Percentiles rank a stretch among this genome's conserved stretches.
Evolutionary conservation across 1,140 invertebrate species (phyloP).

Genomic region (Parapsyche elsis): DNA sequence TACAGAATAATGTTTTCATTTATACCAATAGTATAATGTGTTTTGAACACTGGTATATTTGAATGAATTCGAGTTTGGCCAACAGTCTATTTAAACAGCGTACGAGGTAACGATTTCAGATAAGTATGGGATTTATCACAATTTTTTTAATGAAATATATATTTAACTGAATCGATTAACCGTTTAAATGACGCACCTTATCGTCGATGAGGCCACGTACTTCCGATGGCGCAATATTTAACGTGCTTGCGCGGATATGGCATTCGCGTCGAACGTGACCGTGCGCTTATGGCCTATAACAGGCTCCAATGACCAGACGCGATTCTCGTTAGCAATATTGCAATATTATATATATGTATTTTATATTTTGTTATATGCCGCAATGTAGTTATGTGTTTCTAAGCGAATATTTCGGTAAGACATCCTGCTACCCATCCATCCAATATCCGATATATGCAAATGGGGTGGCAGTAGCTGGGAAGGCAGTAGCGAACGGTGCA

Average conservation of each 20-base stretch:
- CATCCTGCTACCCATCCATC: background rate
- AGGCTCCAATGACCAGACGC: background rate
- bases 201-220: background rate
- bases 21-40: too few species aligned
- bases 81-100: too few species aligned
- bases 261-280: background rate
- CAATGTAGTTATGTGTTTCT: too few species aligned
- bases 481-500: background rate
- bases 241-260: background rate
- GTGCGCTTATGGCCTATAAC: conserved; percentile 6
- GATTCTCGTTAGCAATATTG: background rate
- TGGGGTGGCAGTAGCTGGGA: background rate
- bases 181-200: background rate
- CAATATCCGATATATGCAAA: conserved; percentile 7
- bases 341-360: background rate
- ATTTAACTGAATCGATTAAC: background rate
- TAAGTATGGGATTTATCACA: too few species aligned
- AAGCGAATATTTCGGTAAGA: background rate
- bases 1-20: too few species aligned
- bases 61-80: too few species aligned
- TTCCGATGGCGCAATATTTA: background rate
- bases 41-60: too few species aligned
- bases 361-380: too few species aligned
- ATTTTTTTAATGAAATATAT: too few species aligned
- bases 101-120: too few species aligned